Conservation (phyloP, 2,888 invertebrate species). For the Xiphydria camelus region DNA sequence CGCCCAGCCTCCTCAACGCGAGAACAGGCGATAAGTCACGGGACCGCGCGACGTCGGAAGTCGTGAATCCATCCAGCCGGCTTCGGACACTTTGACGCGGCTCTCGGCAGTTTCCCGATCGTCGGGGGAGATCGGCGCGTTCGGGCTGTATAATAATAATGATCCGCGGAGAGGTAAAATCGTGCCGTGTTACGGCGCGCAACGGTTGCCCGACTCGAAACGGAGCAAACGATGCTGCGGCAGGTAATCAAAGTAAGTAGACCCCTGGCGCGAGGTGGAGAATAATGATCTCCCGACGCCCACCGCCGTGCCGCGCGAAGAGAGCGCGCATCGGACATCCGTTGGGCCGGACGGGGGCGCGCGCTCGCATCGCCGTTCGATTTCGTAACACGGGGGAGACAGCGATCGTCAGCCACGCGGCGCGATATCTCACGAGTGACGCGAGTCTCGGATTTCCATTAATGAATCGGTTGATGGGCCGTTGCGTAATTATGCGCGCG, state of each 20-base stretch:
- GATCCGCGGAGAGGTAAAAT: not conserved
- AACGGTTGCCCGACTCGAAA: too few species aligned
- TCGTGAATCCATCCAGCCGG: too few species aligned
- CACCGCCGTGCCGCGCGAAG: not conserved
- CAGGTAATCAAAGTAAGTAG: slow-evolving; percentile 22
- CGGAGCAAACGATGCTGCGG: too few species aligned
- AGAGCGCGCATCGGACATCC: slow-evolving; percentile 16
- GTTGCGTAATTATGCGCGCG: slow-evolving; percentile 38
- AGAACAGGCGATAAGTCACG: too few species aligned
- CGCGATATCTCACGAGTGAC: too few species aligned
- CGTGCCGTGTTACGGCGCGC: slow-evolving; percentile 6
- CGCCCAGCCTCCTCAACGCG: too few species aligned
- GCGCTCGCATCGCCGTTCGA: slow-evolving; percentile 20
- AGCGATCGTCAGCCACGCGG: too few species aligned
- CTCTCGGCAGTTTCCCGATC: too few species aligned
- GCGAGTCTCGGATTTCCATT: slow-evolving; percentile 39
- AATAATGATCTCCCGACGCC: slow-evolving; percentile 5
- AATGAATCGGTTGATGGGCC: slow-evolving; percentile 39
- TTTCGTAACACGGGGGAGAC: slow-evolving; percentile 16
- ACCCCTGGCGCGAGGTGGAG: slow-evolving; percentile 4
- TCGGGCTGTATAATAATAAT: too few species aligned
- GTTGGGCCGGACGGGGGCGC: slow-evolving; percentile 9
- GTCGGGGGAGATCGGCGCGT: too few species aligned
- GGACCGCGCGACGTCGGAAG: too few species aligned
- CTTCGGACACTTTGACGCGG: too few species aligned